Evolutionary conservation across 2,113 vertebrate species (phyloP).

Genomic region (Brachypteracias leptosomus): DNA sequence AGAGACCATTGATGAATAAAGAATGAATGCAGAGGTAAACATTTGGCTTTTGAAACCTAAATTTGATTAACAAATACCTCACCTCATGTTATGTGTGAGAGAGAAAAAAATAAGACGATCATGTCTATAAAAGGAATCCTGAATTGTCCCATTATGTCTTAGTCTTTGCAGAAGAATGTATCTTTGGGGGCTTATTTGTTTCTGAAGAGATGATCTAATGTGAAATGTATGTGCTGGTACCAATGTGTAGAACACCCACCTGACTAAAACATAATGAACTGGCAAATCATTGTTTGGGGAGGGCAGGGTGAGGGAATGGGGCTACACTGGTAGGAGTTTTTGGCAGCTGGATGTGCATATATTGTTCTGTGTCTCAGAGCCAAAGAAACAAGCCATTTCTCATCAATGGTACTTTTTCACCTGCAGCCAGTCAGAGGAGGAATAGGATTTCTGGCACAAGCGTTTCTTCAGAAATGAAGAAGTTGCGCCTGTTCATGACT

Average conservation of each 20-base stretch:
- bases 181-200: slow-evolving; percentile 53
- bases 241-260: slow-evolving; percentile 5
- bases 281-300: neutral
- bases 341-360: neutral
- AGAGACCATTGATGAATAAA: slow-evolving; percentile 67
- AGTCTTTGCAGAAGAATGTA: slow-evolving; percentile 50
- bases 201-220: slow-evolving; percentile 53
- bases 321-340: neutral
- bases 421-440: neutral
- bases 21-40: slow-evolving; percentile 49
- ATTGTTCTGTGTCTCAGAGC: neutral
- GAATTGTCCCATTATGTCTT: slow-evolving; percentile 31
- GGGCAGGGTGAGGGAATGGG: neutral
- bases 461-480: neutral
- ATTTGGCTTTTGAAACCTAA: slow-evolving; percentile 61
- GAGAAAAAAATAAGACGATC: slow-evolving; percentile 10
- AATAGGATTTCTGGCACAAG: slow-evolving; percentile 15
- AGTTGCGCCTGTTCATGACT: neutral
- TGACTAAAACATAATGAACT: slow-evolving; percentile 44
- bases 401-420: slow-evolving; percentile 21
- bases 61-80: slow-evolving; percentile 76
- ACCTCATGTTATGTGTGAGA: slow-evolving; percentile 26
- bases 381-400: slow-evolving; percentile 43
- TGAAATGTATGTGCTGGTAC: slow-evolving; percentile 1
- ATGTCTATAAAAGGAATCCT: slow-evolving; percentile 27